These are phyloP conservation scores for Otolemur crassicaudatus DNA, from an alignment of 2,797 vertebrate genomes.

Conservation along the genomic window DNA sequence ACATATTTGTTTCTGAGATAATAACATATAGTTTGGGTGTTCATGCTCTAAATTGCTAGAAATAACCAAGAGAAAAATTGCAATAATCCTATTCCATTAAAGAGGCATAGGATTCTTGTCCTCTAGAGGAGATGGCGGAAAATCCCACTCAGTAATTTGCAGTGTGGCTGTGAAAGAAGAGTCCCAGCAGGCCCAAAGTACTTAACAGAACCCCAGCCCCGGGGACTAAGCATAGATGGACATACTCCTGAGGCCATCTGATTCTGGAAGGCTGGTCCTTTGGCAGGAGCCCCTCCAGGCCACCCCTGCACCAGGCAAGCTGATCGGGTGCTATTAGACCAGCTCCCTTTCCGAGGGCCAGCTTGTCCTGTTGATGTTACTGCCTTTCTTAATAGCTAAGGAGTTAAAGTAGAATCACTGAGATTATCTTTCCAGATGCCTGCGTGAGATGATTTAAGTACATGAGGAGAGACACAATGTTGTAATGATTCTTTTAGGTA, in stretches of 20 bases:
- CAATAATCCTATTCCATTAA: neutral
- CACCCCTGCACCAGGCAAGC: neutral
- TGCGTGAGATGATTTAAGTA: neutral
- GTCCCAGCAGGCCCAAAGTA: rapidly evolving
- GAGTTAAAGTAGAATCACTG: neutral
- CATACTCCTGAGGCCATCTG: neutral
- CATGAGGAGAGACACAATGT: neutral
- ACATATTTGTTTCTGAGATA: neutral
- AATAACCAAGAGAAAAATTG: neutral
- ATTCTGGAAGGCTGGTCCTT: rapidly evolving
- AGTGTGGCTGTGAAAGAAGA: neutral
- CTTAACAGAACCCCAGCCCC: rapidly evolving
- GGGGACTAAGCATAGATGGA: neutral
- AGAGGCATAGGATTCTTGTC: neutral
- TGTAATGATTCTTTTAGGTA: neutral
- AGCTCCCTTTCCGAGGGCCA: neutral
- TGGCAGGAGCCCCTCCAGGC: neutral
- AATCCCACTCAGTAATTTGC: neutral
- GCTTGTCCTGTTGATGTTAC: neutral
- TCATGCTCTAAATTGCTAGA: neutral
- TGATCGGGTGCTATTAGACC: neutral
- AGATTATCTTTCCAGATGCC: neutral
- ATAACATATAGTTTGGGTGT: neutral
- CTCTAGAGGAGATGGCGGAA: neutral
- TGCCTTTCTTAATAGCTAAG: neutral